phyloP scores from a whole-genome alignment of 2,797 vertebrate genomes.

The Spinus olivaceus region DNA sequence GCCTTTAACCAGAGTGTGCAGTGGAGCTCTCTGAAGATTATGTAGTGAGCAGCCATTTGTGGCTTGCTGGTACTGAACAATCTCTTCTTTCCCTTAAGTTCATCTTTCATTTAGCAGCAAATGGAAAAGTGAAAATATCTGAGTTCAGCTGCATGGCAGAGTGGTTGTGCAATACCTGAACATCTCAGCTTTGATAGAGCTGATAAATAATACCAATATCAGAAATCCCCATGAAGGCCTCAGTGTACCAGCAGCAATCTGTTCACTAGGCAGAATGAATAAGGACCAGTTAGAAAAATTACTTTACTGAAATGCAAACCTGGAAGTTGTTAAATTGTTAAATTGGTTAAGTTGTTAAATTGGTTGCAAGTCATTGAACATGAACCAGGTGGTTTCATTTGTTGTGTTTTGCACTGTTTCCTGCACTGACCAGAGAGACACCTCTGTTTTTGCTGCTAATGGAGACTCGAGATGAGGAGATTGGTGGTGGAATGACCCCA shows the following conservation, averaged over 20 bases:
- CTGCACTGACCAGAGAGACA: background rate
- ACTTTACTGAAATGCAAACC: background rate
- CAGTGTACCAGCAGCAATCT: background rate
- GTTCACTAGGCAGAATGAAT: background rate
- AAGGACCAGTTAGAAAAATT: background rate
- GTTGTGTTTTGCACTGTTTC: background rate
- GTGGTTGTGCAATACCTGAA: background rate
- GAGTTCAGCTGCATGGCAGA: background rate
- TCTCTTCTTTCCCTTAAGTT: background rate
- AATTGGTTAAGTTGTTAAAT: background rate
- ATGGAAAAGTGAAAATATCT: background rate
- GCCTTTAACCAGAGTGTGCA: slow-evolving; percentile 30
- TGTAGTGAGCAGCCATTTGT: background rate
- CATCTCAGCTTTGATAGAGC: background rate
- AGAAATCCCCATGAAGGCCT: background rate
- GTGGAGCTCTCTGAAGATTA: background rate
- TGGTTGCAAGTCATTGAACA: background rate
- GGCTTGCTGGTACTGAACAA: background rate
- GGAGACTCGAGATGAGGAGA: background rate
- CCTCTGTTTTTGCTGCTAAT: background rate
- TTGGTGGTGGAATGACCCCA: background rate
- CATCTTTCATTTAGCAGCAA: background rate
- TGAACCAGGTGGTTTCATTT: background rate
- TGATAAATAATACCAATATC: background rate
- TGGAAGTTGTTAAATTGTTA: background rate